phyloP scores from a whole-genome alignment of 53 echinoderm and acorn worm species.

The Crossaster papposus region DNA sequence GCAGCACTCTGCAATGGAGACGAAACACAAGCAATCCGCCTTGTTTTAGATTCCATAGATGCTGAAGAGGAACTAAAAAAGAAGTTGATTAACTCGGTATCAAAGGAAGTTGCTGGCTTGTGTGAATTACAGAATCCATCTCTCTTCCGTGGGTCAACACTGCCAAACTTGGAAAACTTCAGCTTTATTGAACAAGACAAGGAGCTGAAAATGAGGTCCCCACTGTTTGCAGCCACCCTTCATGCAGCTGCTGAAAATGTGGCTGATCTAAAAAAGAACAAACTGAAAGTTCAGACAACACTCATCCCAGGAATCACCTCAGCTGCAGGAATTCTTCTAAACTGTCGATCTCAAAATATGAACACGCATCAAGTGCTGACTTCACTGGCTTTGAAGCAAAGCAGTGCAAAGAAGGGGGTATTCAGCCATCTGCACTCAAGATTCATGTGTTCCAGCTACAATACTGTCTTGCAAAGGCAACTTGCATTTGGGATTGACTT shows the following conservation, averaged over 20 bases:
- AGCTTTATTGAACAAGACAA: not conserved
- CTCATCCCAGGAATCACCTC: constrained; percentile 24
- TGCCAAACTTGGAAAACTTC: constrained; percentile 12
- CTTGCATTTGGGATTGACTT: constrained; percentile 22
- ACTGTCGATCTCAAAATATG: constrained; percentile 34
- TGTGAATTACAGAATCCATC: not conserved
- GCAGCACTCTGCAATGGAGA: constrained; percentile 15
- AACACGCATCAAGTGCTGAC: constrained; percentile 42
- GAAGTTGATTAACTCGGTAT: not conserved
- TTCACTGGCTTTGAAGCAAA: constrained; percentile 13
- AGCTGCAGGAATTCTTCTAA: constrained; percentile 41
- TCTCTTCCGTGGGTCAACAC: constrained; percentile 21
- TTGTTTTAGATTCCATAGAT: not conserved
- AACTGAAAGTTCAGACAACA: no score
- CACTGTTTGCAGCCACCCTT: not conserved
- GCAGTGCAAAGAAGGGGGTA: constrained; percentile 15
- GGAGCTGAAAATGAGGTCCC: constrained; percentile 21
- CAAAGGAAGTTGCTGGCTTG: not conserved
- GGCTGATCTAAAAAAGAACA: constrained; percentile 1
- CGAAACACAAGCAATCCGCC: not conserved
- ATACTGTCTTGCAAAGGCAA: constrained; percentile 13
- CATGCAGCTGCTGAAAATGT: constrained; percentile 29
- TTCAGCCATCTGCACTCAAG: constrained; percentile 13
- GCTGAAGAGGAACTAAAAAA: not conserved
- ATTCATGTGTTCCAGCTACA: constrained; percentile 35